Evolutionary conservation across 2,888 invertebrate species (phyloP), one percentile per base, ranked within the genome.

Genomic region (Scaptomyza cyrtandrae): DNA sequence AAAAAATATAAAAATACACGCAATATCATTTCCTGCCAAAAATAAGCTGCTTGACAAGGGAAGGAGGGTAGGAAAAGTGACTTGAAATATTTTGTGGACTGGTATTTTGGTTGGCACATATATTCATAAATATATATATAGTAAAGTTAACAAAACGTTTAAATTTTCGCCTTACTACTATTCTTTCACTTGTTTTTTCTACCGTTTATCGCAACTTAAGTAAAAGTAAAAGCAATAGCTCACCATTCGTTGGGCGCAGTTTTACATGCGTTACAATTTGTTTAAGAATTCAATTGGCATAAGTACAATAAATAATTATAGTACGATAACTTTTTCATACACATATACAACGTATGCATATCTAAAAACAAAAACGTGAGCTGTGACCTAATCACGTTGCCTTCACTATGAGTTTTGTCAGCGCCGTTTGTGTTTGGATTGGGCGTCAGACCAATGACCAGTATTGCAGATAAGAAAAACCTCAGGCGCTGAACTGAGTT

Each of bases 311-410:
- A 65, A 56, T 24, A 35, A 31, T 10, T 13, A 13, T 56, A 52
- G 1, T 41, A 45, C n/a, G n/a, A 14, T 29, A 24, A 9, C 9
- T n/a, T 19, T 1, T 24, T 0, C 24, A 24, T 24, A n/a, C n/a
- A n/a, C n/a, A n/a, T n/a, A n/a, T n/a, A 24, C 24, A 19, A 19
- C 19, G 1, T 24, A 5, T 24, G 24, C 24, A 24, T 24, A 3
- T 0, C 1, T 24, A 2, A 24, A 24, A 24, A 24, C 5, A 3
- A 24, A 3, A 52, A 70, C 81, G 85, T 81, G 81, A 81, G 65
- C 71, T 71, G 78, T 49, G 60, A 63, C 60, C 58, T 44, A 79
- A 76, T 73, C 82, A 81, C 80, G 78, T 45, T 63, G 57, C 63
- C 63, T 43, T 58, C 76, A 9, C 75, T 75, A 58, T 58, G 53